phyloP scores from a whole-genome alignment of 2,113 vertebrate genomes.

The Argyrosomus japonicus region DNA sequence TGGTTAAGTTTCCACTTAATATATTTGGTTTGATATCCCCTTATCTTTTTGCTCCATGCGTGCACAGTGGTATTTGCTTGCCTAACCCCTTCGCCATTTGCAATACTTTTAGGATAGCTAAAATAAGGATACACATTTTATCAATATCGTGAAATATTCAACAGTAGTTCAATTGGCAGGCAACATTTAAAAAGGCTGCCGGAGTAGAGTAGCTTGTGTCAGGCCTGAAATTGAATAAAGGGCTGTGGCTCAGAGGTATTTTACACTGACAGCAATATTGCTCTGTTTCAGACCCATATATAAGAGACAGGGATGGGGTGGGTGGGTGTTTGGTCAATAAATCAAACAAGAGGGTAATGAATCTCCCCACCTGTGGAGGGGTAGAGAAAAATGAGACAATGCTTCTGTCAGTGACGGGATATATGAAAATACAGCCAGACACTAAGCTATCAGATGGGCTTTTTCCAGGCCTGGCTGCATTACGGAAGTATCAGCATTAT shows the following conservation, averaged over 20 bases:
- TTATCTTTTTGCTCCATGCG: constrained; percentile 34
- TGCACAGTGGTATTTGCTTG: constrained; percentile 1
- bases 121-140: constrained; percentile 45
- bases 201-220: constrained; percentile 36
- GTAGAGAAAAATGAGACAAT: constrained; percentile 43
- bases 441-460: constrained; percentile 21
- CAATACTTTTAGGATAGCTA: constrained; percentile 13
- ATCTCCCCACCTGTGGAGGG: constrained; percentile 49
- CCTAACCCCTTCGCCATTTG: constrained; percentile 8
- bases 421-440: constrained; percentile 34
- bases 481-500: constrained; percentile 34
- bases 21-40: constrained; percentile 35
- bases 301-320: constrained; percentile 24
- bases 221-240: constrained; percentile 62
- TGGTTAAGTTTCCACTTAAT: constrained; percentile 19
- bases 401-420: constrained; percentile 18
- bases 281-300: constrained; percentile 53
- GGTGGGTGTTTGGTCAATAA: constrained; percentile 31
- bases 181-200: constrained; percentile 62
- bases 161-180: constrained; percentile 58
- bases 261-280: constrained; percentile 64
- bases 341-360: constrained; percentile 60
- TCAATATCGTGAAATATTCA: constrained; percentile 34
- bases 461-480: constrained; percentile 3
- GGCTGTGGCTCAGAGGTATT: constrained; percentile 56